Conservation (phyloP, 2,797 vertebrate species). For the Alauda arvensis region DNA sequence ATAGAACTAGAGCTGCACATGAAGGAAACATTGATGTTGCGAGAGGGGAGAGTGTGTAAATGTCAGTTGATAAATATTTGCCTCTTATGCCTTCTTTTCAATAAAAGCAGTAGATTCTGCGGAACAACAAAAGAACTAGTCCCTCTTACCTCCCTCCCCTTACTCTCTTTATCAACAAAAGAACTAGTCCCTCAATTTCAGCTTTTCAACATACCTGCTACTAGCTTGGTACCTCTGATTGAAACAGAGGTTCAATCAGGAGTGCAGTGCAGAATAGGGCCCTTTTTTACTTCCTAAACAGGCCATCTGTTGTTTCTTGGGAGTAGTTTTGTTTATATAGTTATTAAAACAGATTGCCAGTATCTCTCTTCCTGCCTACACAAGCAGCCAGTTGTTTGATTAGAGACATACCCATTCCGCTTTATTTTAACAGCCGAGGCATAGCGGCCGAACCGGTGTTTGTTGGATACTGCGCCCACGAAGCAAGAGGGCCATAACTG, state of each 20-base stretch:
- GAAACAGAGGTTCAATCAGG: neutral
- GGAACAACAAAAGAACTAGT: no score
- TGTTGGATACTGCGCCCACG: slow-evolving; percentile 78
- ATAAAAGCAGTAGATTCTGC: neutral
- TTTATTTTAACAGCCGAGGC: slow-evolving; percentile 79
- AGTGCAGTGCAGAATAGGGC: neutral
- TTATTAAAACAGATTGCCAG: neutral
- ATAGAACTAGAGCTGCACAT: neutral
- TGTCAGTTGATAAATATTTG: neutral
- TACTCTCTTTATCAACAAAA: no score
- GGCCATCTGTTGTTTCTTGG: neutral
- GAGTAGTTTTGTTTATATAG: neutral
- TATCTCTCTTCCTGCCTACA: neutral
- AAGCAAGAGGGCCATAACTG: slow-evolving; percentile 63
- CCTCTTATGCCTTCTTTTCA: neutral
- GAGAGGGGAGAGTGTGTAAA: neutral
- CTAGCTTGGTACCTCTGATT: neutral
- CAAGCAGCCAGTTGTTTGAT: neutral
- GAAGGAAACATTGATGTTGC: neutral
- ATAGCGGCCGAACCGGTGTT: slow-evolving; percentile 85
- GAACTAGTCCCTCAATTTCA: neutral
- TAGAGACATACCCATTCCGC: neutral
- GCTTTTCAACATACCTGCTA: neutral
- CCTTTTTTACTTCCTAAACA: neutral
- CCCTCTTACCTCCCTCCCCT: no score